Base-by-base conservation (phyloP, 2,113 vertebrate species). In the Thymallus thymallus region DNA sequence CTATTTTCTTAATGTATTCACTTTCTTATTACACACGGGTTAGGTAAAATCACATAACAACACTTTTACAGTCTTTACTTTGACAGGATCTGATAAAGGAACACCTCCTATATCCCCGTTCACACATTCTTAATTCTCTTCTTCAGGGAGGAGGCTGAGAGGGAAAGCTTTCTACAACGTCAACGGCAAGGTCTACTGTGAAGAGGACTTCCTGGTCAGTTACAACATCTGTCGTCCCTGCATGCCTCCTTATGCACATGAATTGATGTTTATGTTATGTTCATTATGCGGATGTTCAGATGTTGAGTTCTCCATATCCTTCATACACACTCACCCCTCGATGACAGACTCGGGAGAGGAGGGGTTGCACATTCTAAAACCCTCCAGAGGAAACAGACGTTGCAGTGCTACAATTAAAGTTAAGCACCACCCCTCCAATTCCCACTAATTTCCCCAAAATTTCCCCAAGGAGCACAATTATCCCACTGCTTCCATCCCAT, bases 81-180 rank as follows among this genome's bases (percentile, higher is more conserved):
- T 41, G 35, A 41, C 35, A 41, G 9, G 2, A 9, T 10, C 35
- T 41, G 35, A 10, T 41, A 41, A 7, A 41, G 35, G 35, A 41
- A 41, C 35, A 41, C 35, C 35, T 29, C 29, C 29, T 12, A 10
- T 41, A 41, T 30, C 18, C 16, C 9, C 26, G 13, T 16, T n/a
- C 61, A 24, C 13, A 6, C 35, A 23, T 26, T 16, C 62, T 60
- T 77, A 65, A 82, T 80, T 80, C 24, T 75, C 69, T 64, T 77
- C 83, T 80, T 70, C 88, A 99, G 98, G 97, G 81, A 94, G 98
- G 91, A 92, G 97, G 76, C 93, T 99, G 60, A 93, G 97, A 64
- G 98, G 98, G 67, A 99, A 99, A 86, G 97, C 98, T 0, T 99
- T 99, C 93, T 99, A 99, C 93, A 99, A 96, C 0, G 95, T 98